phyloP scores from a whole-genome alignment of 2,888 invertebrate genomes.

The Uloborus plumipes region DNA sequence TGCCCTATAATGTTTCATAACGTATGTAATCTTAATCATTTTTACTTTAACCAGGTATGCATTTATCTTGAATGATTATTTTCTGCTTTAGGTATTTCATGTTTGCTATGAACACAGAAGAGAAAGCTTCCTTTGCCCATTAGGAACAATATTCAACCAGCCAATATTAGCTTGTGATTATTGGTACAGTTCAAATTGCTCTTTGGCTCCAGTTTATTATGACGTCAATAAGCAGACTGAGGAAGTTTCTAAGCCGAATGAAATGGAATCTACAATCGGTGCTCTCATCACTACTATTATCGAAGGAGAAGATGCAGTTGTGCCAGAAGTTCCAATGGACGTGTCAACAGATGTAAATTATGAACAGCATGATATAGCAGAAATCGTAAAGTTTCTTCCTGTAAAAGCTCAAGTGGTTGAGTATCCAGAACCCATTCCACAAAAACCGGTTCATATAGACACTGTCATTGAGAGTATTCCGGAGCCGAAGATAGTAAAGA shows the following conservation, averaged over 20 bases:
- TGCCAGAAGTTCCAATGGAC: neutral
- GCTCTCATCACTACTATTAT: neutral
- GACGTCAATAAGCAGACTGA: slow-evolving; percentile 33
- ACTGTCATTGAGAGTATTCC: neutral
- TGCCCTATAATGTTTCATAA: too few species aligned
- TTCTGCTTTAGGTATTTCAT: slow-evolving; percentile 67
- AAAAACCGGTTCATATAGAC: neutral
- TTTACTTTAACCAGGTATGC: too few species aligned
- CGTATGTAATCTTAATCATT: too few species aligned
- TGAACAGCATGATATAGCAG: neutral
- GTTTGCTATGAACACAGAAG: slow-evolving; percentile 68
- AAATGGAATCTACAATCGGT: neutral
- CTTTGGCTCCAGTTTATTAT: slow-evolving; percentile 80
- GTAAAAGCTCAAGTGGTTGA: slow-evolving; percentile 34
- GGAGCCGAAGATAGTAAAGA: neutral
- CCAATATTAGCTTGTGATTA: slow-evolving; percentile 68
- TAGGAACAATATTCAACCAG: slow-evolving; percentile 69
- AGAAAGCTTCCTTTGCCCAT: slow-evolving; percentile 71
- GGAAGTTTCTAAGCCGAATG: neutral
- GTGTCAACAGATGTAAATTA: too few species aligned
- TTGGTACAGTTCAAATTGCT: slow-evolving; percentile 72
- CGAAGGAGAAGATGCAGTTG: neutral
- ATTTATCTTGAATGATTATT: too few species aligned
- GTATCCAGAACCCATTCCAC: neutral
- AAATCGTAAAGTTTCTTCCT: slow-evolving; percentile 39